phyloP scores from a whole-genome alignment of 2,888 invertebrate species.

The Cyclophora albipunctata region DNA sequence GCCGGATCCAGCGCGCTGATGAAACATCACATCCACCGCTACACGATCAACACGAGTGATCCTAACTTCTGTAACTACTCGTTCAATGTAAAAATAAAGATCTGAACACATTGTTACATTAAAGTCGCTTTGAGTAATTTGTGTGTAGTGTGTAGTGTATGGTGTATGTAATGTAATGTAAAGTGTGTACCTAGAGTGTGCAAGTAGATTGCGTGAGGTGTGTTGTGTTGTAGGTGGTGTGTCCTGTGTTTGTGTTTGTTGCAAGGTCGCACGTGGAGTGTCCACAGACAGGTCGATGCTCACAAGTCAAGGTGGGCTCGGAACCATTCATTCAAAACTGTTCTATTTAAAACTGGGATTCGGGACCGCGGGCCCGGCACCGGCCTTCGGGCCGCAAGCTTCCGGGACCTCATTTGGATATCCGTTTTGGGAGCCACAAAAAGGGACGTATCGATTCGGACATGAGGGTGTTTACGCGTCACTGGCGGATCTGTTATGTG shows the following conservation, averaged over 20 bases:
- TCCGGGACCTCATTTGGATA: too few species aligned
- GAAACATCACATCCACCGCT: conserved; percentile 10
- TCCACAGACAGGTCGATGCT: conserved; percentile 66
- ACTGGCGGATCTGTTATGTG: conserved; percentile 67
- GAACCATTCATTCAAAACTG: conserved; percentile 67
- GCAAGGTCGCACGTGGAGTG: conserved; percentile 66
- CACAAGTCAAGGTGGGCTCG: conserved; percentile 68
- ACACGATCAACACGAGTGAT: too few species aligned
- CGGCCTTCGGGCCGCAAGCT: conserved; percentile 12
- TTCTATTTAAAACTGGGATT: conserved; percentile 63
- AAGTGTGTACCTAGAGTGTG: conserved; percentile 46
- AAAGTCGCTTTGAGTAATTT: conserved; percentile 11
- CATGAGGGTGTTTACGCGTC: conserved; percentile 56
- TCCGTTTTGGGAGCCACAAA: neutral
- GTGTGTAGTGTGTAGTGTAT: conserved; percentile 1
- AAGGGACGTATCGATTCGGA: neutral
- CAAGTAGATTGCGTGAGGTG: conserved; percentile 41
- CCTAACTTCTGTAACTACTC: conserved; percentile 3
- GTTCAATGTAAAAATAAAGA: conserved; percentile 22
- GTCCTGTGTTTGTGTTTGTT: conserved; percentile 51
- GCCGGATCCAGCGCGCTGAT: too few species aligned
- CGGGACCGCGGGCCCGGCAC: conserved; percentile 57
- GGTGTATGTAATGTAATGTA: conserved; percentile 21
- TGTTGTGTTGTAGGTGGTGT: conserved; percentile 19
- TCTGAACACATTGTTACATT: conserved; percentile 22